Evolutionary conservation across 2,888 invertebrate genomes (phyloP), one percentile per base, ranked within the genome.

Genomic region (Trichacis sp.): DNA sequence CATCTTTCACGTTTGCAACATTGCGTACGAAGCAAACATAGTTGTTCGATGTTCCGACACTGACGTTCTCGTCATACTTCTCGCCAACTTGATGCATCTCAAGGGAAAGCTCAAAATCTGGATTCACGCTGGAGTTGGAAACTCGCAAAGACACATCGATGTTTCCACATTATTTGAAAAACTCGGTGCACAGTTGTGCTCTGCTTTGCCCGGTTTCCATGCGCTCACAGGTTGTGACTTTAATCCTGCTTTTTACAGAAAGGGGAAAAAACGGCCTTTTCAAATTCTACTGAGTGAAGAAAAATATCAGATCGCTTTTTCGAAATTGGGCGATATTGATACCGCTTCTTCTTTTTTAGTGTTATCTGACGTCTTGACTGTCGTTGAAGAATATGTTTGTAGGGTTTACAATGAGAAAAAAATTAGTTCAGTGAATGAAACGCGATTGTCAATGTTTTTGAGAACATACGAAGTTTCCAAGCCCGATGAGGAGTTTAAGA

Each of bases 161-260:
- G 24, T 63, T 29, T 47, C 55, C 1, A 38, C 33, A 30, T 18
- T 66, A 8, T 45, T 36, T 40, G 18, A 14, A 30, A 53, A 50
- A 12, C 15, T 63, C 20, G 63, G 63, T 1, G 9, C 9, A 46
- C 12, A 12, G 33, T 9, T 67, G 11, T 50, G 42, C 8, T 15
- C 42, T 29, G 46, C 51, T 1, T 36, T 68, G 29, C 66, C 52
- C 12, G 55, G 30, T n/a, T 42, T 67, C 1, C 52, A 67, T 43
- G 62, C 55, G n/a, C 11, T 67, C 6, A 63, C 62, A 17, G 59
- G 62, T 38, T 67, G 62, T 30, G 55, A 59, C 19, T 67, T 18
- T 19, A 67, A 62, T 14, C 59, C 62, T 15, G 43, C 51, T 14
- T 54, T 66, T n/a, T 46, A 9, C 24, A 46, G 24, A 20, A 14